Base-by-base conservation (phyloP, 2,113 vertebrate genomes). In the Murina feae region DNA sequence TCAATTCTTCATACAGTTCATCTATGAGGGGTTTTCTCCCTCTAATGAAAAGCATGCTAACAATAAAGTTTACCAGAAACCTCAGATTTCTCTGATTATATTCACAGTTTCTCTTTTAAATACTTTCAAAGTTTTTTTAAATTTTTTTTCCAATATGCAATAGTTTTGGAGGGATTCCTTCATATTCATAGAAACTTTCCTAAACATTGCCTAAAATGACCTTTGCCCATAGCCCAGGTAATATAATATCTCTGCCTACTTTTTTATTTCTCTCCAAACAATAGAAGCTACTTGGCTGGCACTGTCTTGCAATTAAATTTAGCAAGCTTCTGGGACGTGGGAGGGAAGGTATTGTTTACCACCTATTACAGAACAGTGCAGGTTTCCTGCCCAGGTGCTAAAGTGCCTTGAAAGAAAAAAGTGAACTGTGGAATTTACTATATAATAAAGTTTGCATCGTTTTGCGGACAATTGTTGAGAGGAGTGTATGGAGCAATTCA, bases 401-500 rank as follows among this genome's bases (percentile, higher is more conserved):
- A 91, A 95, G 87, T 98, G 95, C 97, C 97, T 98, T 96, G 97
- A 98, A 97, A 98, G 97, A 98, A 98, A 98, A 96, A 97, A 84
- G 68, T 78, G 49, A 95, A 95, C 89, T 95, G 95, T 97, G 94
- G 89, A 94, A 97, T 95, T 96, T 95, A 86, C 91, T 94, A 68
- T 42, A 7, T 51, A 89, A 88, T 69, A 85, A 25, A 58, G 30
- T 88, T 39, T 13, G 3, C 20, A 9, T 81, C 47, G 1, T 90
- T 96, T 95, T 39, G 49, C 58, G 17, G 49, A 51, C 72, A 18
- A 3, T 55, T 87, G 32, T 89, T 91, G 53, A 95, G 51, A 86
- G 63, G 96, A 91, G 9, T n/a, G 30, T 83, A 30, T n/a, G 76
- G 81, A 53, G 55, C 47, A 37, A 11, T 6, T 96, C 32, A 68